A percentile compares a stretch with the other conserved stretches of the same genome.
Evolutionary conservation across 1,140 invertebrate genomes (phyloP).

Genomic region (Zaprionus ornatus): DNA sequence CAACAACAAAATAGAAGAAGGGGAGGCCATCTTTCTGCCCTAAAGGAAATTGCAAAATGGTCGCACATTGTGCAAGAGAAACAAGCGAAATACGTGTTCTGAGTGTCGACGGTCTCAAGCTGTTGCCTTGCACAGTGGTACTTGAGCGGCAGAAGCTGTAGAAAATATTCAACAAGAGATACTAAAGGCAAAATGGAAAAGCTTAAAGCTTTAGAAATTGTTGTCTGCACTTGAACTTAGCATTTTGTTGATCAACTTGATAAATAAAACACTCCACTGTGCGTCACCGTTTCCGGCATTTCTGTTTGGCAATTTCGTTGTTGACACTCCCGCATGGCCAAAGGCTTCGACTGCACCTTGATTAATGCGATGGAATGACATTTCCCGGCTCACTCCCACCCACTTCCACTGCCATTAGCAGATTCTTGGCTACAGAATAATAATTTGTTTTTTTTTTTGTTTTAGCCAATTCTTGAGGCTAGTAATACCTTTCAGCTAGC

Average conservation of each 20-base stretch:
- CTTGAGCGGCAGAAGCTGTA: not conserved
- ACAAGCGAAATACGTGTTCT: slow-evolving; percentile 61
- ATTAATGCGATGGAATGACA: slow-evolving; percentile 67
- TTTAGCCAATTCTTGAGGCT: slow-evolving; percentile 46
- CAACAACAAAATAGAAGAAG: slow-evolving; percentile 48
- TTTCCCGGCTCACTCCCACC: not conserved
- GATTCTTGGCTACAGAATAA: slow-evolving; percentile 15
- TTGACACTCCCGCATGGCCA: slow-evolving; percentile 22
- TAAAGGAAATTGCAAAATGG: slow-evolving; percentile 44
- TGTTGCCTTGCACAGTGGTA: slow-evolving; percentile 17
- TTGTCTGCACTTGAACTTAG: not conserved
- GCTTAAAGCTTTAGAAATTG: not conserved
- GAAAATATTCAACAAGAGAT: not conserved
- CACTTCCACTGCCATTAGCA: slow-evolving; percentile 33
- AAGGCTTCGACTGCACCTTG: slow-evolving; percentile 67
- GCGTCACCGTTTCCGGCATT: not conserved
- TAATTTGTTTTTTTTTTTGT: slow-evolving; percentile 11
- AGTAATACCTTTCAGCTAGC: slow-evolving; percentile 15
- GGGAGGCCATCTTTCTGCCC: slow-evolving; percentile 12
- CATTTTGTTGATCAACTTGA: not conserved
- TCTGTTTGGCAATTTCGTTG: slow-evolving; percentile 26
- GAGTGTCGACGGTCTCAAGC: slow-evolving; percentile 5
- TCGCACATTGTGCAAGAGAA: slow-evolving; percentile 49
- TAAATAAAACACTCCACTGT: slow-evolving; percentile 17
- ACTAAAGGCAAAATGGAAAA: not conserved